Evolutionary conservation across 2,888 invertebrate genomes (phyloP), one percentile per base, ranked within the genome.

Genomic region (Xylophagus ater): DNA sequence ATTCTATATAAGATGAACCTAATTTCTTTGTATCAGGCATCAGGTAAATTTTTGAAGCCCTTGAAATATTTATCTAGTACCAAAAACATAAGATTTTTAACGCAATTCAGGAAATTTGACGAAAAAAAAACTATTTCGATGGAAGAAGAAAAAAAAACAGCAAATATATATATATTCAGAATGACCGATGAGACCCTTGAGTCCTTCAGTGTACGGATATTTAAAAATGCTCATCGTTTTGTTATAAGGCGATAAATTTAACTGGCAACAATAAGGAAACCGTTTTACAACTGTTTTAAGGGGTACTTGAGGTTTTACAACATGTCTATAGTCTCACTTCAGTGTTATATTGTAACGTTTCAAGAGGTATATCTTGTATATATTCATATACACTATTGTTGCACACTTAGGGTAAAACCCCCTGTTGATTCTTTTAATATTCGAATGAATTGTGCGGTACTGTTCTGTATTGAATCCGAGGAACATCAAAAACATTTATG

Each of bases 271-370:
- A 39, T 39, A 34, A 28, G 39, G 36, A 36, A 10, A 41, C 40
- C 36, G 36, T 36, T 41, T 41, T 36, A 36, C 41, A 41, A 41
- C 36, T 31, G 31, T 41, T 41, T 41, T 36, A 32, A 41, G 41
- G 40, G 41, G 26, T 41, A 32, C 36, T 41, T 41, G 41, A 41
- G 41, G 35, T 41, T 41, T 41, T 32, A 31, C 7, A 26, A 26
- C 5, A 9, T 26, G 12, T 26, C n/a, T n/a, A 26, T 8, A n/a
- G 12, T 6, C 26, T 7, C 21, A 6, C 21, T 21, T 26, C 26
- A n/a, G 13, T 12, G n/a, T 26, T 26, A n/a, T 12, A 6, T 5
- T 12, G 12, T 7, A 5, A 13, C 7, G 12, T 18, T 7, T 28
- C 29, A 20, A 39, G 39, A 28, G 39, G 6, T n/a, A 9, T 28